These are phyloP conservation scores for Origma solitaria DNA, from an alignment of 2,113 vertebrate species.

Conservation along the genomic window DNA sequence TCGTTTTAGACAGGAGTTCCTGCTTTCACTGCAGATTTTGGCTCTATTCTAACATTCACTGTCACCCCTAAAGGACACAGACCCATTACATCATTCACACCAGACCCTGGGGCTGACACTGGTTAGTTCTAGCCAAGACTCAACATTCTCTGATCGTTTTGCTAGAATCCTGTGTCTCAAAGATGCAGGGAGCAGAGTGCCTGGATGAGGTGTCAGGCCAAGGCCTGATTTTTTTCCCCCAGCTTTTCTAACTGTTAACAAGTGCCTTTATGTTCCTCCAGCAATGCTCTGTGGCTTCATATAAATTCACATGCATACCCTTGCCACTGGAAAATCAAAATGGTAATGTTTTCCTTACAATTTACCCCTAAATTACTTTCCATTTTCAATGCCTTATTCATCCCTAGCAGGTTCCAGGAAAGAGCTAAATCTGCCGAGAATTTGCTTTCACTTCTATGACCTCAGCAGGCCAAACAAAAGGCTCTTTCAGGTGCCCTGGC, in stretches of 20 bases:
- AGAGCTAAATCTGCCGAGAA: conserved; percentile 47
- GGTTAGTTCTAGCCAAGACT: neutral
- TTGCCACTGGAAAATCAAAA: neutral
- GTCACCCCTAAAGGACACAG: neutral
- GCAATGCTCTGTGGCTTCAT: neutral
- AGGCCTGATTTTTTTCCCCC: neutral
- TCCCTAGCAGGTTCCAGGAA: conserved; percentile 54
- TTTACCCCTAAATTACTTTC: conserved; percentile 5
- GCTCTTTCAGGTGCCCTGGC: conserved; percentile 62
- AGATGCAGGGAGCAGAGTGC: neutral
- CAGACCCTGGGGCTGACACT: neutral
- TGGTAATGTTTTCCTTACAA: conserved; percentile 21
- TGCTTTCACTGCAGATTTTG: neutral
- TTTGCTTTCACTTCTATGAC: conserved; percentile 55
- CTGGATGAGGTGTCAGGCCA: neutral
- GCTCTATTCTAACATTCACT: neutral
- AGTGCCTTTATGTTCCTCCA: neutral
- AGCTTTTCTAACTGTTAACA: neutral
- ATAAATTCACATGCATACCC: neutral
- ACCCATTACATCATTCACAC: neutral
- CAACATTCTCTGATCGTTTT: neutral
- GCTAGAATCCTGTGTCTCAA: neutral
- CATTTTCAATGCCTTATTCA: conserved; percentile 56
- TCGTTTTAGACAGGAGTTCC: neutral
- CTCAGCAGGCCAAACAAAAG: conserved; percentile 60